A percentile compares a stretch with the other conserved stretches of the same genome.
phyloP scores from a whole-genome alignment of 2,113 vertebrate genomes.

The Zosterops borbonicus region DNA sequence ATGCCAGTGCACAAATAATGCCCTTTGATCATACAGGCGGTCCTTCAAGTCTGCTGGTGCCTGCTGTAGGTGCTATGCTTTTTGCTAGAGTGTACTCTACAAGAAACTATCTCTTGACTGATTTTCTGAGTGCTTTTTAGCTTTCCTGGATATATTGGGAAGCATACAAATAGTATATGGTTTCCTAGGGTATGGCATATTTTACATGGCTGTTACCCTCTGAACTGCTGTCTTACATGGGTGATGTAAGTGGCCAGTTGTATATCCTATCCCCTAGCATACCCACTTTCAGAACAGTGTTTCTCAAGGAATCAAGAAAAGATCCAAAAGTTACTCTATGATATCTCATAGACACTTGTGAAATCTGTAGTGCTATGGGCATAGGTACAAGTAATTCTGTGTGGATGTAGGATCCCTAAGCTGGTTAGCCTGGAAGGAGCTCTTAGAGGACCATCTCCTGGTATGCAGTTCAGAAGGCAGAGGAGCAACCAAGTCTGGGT shows the following conservation, averaged over 20 bases:
- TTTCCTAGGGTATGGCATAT: not conserved
- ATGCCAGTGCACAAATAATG: not conserved
- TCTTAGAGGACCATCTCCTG: not conserved
- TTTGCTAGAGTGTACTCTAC: not conserved
- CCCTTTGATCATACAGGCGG: not conserved
- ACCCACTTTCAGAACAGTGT: not conserved
- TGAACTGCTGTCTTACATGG: not conserved
- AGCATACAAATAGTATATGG: not conserved
- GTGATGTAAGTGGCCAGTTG: not conserved
- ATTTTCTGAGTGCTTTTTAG: not conserved
- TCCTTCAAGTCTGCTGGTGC: not conserved
- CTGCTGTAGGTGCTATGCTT: not conserved
- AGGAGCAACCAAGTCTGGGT: not conserved
- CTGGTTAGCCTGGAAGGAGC: not conserved
- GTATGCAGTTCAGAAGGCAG: not conserved
- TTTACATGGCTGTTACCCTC: not conserved
- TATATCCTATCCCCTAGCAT: not conserved
- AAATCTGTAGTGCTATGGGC: not conserved
- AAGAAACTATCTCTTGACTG: not conserved
- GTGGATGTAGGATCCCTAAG: not conserved
- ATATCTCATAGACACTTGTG: not conserved
- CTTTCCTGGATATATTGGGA: not conserved
- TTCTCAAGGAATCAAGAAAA: not conserved
- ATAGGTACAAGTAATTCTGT: not conserved
- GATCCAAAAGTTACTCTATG: not conserved